Evolutionary conservation across 2,797 vertebrate species (phyloP).

Genomic region (Botia almorhae): DNA sequence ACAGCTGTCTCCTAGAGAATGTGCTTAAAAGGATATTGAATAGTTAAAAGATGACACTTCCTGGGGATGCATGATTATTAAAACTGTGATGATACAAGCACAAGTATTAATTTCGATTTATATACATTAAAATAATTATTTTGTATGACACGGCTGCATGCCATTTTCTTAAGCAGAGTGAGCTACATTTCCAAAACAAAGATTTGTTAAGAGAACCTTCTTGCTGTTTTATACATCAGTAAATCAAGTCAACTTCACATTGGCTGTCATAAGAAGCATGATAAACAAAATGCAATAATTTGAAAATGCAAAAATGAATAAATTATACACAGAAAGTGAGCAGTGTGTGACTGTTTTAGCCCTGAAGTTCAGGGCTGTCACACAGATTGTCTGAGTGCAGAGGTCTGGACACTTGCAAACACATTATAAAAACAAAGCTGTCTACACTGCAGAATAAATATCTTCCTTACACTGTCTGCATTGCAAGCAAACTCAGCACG

Average conservation of each 20-base stretch:
- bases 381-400: not conserved
- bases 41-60: not conserved
- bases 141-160: not conserved
- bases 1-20: slow-evolving; percentile 9
- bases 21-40: not conserved
- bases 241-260: not conserved
- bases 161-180: no score
- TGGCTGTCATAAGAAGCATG: not conserved
- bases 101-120: not conserved
- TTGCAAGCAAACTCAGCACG: not conserved
- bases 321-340: not conserved
- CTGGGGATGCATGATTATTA: not conserved
- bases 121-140: not conserved
- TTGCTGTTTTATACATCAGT: no score
- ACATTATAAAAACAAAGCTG: not conserved
- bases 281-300: no score
- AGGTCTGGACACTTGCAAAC: not conserved
- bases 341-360: not conserved
- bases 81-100: not conserved
- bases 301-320: not conserved
- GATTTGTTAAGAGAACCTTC: no score
- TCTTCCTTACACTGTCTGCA: not conserved
- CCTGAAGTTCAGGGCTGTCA: not conserved
- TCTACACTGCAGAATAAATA: not conserved
- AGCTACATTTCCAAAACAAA: no score